These are phyloP conservation scores for Apocrypta bakeri DNA, from an alignment of 1,140 invertebrate genomes.

Conservation along the genomic window DNA sequence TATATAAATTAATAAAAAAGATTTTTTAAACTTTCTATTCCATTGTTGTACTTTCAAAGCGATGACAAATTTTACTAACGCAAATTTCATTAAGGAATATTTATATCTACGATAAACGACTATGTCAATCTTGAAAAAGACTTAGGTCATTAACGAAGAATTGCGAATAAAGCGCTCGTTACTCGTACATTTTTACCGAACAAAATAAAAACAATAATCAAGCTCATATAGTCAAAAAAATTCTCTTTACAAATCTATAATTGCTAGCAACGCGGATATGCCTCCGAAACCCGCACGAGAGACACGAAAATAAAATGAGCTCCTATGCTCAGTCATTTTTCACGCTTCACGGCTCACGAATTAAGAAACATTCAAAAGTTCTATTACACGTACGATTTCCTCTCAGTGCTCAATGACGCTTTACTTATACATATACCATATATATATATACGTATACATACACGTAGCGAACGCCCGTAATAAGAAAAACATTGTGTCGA, in stretches of 20 bases:
- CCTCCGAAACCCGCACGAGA: background rate
- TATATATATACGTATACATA: background rate
- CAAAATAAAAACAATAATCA: constrained; percentile 22
- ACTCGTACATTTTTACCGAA: background rate
- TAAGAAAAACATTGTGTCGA: constrained; percentile 16
- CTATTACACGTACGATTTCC: constrained; percentile 6
- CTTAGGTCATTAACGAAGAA: constrained; percentile 28
- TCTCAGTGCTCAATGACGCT: background rate
- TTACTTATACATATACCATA: too few relatives aligned
- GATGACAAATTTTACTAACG: too few relatives aligned
- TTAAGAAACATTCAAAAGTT: constrained; percentile 41
- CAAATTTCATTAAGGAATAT: too few relatives aligned
- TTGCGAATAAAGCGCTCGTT: constrained; percentile 6
- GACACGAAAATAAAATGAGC: constrained; percentile 16
- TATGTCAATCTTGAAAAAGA: too few relatives aligned
- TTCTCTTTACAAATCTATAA: constrained; percentile 10
- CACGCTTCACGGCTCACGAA: constrained; percentile 23
- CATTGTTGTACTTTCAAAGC: too few relatives aligned
- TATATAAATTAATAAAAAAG: too few relatives aligned
- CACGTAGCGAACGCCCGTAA: background rate
- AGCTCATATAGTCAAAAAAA: background rate
- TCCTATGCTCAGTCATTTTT: constrained; percentile 12
- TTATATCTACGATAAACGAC: too few relatives aligned
- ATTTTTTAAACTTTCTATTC: too few relatives aligned
- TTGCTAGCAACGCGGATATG: background rate